These are phyloP conservation scores for Allygus modestus DNA, from an alignment of 2,888 invertebrate species.

Conservation along the genomic window DNA sequence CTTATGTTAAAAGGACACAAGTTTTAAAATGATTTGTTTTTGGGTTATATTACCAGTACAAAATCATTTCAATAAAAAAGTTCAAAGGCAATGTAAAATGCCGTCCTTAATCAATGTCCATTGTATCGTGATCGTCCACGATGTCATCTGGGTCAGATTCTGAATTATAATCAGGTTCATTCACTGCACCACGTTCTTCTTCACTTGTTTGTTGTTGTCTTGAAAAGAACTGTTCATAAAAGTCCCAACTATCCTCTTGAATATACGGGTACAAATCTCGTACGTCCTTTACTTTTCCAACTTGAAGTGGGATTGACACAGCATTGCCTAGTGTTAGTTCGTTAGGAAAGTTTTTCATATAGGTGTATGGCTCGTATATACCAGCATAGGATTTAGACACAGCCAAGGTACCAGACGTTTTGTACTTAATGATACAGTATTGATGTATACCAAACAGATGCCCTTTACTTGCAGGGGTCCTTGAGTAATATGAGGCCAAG, in stretches of 20 bases:
- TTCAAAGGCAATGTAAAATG: slow-evolving; percentile 14
- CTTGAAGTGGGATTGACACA: slow-evolving; percentile 14
- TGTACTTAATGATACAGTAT: slow-evolving; percentile 42
- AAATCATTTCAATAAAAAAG: slow-evolving; percentile 32
- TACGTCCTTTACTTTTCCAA: slow-evolving; percentile 33
- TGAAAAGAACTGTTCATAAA: slow-evolving; percentile 47
- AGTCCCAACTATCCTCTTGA: background rate
- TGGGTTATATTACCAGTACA: background rate
- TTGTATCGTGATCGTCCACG: background rate
- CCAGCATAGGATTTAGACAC: slow-evolving; percentile 34
- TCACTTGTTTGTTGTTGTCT: background rate
- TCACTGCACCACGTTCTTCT: slow-evolving; percentile 25
- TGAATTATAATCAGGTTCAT: slow-evolving; percentile 9
- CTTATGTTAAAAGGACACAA: background rate
- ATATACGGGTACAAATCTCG: slow-evolving; percentile 40
- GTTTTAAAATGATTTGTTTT: slow-evolving; percentile 1
- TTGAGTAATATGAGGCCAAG: slow-evolving; percentile 12
- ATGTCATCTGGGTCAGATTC: slow-evolving; percentile 45
- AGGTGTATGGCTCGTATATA: slow-evolving; percentile 49
- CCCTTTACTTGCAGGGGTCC: slow-evolving; percentile 7
- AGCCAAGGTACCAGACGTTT: slow-evolving; percentile 43
- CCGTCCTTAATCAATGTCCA: background rate
- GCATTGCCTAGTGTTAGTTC: slow-evolving; percentile 27
- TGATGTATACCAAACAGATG: slow-evolving; percentile 42
- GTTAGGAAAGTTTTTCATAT: slow-evolving; percentile 11